A percentile compares a stretch with the other conserved stretches of the same genome.
Evolutionary conservation across 2,113 vertebrate genomes (phyloP).

Genomic region (Thamnophis sirtalis): DNA sequence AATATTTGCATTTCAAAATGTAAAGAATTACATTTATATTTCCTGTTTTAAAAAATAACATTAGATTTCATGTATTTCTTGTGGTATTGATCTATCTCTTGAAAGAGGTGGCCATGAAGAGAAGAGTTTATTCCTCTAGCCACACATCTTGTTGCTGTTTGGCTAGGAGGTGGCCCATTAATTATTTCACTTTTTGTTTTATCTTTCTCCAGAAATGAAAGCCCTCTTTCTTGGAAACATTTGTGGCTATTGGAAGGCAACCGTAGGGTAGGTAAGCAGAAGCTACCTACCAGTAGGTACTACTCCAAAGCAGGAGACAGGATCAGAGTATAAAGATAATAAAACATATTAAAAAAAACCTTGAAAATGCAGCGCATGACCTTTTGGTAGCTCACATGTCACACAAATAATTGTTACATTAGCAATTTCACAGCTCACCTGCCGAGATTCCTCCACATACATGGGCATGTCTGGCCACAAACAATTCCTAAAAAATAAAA

Average conservation of each 20-base stretch:
- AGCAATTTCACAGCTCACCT: slow-evolving; percentile 2
- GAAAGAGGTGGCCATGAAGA: neutral
- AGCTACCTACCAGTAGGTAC: neutral
- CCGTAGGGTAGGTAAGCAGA: neutral
- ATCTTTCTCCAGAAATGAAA: neutral
- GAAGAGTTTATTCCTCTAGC: neutral
- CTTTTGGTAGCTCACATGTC: neutral
- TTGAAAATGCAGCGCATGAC: neutral
- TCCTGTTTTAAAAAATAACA: neutral
- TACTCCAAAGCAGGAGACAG: neutral
- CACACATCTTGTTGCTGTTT: neutral
- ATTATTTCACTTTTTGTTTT: neutral
- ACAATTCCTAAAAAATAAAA: slow-evolving; percentile 3
- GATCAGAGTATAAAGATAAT: neutral
- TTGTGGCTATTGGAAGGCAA: neutral
- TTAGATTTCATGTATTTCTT: neutral
- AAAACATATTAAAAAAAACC: neutral
- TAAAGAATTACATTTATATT: neutral
- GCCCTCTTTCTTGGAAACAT: neutral
- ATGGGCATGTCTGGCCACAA: neutral
- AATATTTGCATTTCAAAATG: neutral
- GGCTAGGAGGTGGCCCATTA: neutral
- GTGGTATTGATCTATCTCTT: neutral
- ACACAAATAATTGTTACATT: neutral
- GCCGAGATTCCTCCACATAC: slow-evolving; percentile 6